Conservation (phyloP, 2,797 vertebrate genomes). For the Rhincodon typus region DNA sequence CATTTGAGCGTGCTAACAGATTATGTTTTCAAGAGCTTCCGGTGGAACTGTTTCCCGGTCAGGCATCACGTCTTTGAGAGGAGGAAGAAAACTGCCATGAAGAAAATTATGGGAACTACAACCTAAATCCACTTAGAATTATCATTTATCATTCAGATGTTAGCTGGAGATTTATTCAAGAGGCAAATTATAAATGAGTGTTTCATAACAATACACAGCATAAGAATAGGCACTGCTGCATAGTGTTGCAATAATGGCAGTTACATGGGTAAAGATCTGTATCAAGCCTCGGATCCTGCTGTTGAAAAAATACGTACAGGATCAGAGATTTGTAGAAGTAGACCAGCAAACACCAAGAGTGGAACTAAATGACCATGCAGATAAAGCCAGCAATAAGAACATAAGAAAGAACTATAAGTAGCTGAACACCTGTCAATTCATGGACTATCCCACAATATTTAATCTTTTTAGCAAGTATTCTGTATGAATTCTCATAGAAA, state of each 20-base stretch:
- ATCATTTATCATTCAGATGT: not conserved
- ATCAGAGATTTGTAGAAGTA: not conserved
- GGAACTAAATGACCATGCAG: not conserved
- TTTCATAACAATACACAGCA: not conserved
- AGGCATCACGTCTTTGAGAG: not conserved
- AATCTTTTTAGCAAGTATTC: not conserved
- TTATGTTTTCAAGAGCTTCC: not conserved
- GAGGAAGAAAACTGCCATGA: not conserved
- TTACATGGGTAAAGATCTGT: not conserved
- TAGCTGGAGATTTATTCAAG: not conserved
- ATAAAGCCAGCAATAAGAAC: not conserved
- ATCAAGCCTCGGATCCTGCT: not conserved
- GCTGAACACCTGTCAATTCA: not conserved
- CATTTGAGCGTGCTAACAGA: not conserved
- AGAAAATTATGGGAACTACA: not conserved
- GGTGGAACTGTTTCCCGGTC: not conserved
- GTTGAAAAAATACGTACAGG: not conserved
- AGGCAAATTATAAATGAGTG: not conserved
- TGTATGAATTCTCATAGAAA: too few species aligned
- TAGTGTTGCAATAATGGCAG: not conserved
- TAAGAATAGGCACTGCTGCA: not conserved
- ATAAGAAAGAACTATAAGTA: not conserved
- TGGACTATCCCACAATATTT: not conserved
- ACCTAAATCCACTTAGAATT: not conserved
- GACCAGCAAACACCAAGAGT: not conserved